These are phyloP conservation scores for Drosophila guanche DNA, from an alignment of 1,140 invertebrate species.

Conservation along the genomic window DNA sequence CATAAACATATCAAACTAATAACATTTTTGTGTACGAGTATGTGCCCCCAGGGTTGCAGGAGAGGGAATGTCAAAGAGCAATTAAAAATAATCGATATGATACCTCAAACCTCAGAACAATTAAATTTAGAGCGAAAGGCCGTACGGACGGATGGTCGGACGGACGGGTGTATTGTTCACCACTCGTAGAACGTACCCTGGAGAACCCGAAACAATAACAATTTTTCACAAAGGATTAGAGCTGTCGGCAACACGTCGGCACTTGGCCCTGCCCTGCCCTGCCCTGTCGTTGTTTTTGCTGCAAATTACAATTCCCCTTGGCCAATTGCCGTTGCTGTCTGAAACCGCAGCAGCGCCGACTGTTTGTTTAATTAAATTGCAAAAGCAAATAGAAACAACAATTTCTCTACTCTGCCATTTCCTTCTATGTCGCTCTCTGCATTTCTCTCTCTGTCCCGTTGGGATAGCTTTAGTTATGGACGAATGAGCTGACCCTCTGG, in stretches of 20 bases:
- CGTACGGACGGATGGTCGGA: neutral
- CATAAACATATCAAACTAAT: slow-evolving; percentile 16
- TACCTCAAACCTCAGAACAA: slow-evolving; percentile 44
- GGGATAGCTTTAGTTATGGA: slow-evolving; percentile 50
- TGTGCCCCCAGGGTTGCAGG: slow-evolving; percentile 14
- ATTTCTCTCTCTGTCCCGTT: neutral
- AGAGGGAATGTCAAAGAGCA: slow-evolving; percentile 46
- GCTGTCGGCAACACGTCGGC: slow-evolving; percentile 75
- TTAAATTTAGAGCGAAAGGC: slow-evolving; percentile 64
- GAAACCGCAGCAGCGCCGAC: slow-evolving; percentile 67
- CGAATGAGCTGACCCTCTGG: slow-evolving; percentile 26
- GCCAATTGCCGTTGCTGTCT: slow-evolving; percentile 41
- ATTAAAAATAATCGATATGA: slow-evolving; percentile 70
- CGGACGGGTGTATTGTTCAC: too few species aligned
- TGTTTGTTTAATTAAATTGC: slow-evolving; percentile 81
- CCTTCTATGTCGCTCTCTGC: neutral
- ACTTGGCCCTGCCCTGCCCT: slow-evolving; percentile 55
- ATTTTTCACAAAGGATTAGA: slow-evolving; percentile 80
- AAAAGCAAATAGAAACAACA: slow-evolving; percentile 40
- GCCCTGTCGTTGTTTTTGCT: slow-evolving; percentile 41
- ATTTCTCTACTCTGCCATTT: neutral
- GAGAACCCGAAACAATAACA: slow-evolving; percentile 68
- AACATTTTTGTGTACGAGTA: slow-evolving; percentile 16
- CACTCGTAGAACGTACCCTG: neutral
- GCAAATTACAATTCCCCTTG: slow-evolving; percentile 74